Evolutionary conservation across 2,113 vertebrate genomes (phyloP).

Genomic region (Ceratotherium simum): DNA sequence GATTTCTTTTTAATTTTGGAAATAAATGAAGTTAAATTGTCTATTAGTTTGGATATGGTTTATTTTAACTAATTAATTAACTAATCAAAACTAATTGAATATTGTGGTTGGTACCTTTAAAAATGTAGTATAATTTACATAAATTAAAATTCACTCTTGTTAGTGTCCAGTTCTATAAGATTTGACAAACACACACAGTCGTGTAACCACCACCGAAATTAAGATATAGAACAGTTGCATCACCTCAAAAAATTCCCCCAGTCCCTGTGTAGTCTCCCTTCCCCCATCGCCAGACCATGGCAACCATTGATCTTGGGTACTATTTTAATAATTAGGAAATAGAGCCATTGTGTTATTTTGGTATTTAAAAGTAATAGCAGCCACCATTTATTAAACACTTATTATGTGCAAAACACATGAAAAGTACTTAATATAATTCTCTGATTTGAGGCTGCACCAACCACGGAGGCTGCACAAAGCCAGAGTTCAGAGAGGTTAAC

Average conservation of each 20-base stretch:
- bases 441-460: not conserved
- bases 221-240: not conserved
- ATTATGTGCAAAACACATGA: not conserved
- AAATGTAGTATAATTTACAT: not conserved
- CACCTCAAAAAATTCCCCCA: not conserved
- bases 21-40: slow-evolving; percentile 47
- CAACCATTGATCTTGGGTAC: not conserved
- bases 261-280: not conserved
- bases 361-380: not conserved
- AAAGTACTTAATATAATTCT: not conserved
- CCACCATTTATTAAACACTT: not conserved
- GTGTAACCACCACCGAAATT: not conserved
- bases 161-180: not conserved
- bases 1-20: slow-evolving; percentile 59
- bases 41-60: not conserved
- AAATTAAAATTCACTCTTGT: not conserved
- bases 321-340: not conserved
- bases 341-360: not conserved
- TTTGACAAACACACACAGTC: not conserved
- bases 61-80: not conserved
- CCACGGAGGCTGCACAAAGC: not conserved
- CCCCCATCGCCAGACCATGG: not conserved
- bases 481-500: not conserved
- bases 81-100: slow-evolving; percentile 29
- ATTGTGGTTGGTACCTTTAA: not conserved